Percentiles rank a stretch among this genome's conserved stretches.
phyloP scores from a whole-genome alignment of 1,140 invertebrate genomes.

The Drosophila auraria region DNA sequence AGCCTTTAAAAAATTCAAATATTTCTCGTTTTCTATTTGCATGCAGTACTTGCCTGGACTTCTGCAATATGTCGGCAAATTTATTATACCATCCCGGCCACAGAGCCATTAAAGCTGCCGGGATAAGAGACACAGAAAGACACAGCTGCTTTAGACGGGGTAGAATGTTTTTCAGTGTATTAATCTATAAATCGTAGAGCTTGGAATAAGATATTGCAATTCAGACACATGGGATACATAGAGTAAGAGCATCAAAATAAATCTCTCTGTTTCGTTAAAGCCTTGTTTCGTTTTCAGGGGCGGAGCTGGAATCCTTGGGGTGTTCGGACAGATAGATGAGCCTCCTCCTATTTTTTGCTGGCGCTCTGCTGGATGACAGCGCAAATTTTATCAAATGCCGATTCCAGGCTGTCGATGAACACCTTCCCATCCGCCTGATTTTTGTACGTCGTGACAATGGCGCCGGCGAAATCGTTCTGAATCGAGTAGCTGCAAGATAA shows the following conservation, averaged over 20 bases:
- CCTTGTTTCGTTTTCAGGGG: slow-evolving; percentile 8
- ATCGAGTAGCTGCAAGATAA: slow-evolving; percentile 55
- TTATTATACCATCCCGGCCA: slow-evolving; percentile 22
- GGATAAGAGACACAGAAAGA: slow-evolving; percentile 3
- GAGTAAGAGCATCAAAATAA: slow-evolving; percentile 40
- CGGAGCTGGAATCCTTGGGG: slow-evolving; percentile 6
- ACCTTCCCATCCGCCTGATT: slow-evolving; percentile 89
- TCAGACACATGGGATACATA: slow-evolving; percentile 35
- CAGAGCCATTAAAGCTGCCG: slow-evolving; percentile 18
- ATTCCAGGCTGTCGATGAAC: slow-evolving; percentile 89
- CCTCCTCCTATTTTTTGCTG: slow-evolving; percentile 7
- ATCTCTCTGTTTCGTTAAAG: slow-evolving; percentile 47
- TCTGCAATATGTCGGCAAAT: slow-evolving; percentile 17
- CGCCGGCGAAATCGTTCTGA: slow-evolving; percentile 88
- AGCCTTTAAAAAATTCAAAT: not conserved
- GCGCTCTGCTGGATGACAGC: slow-evolving; percentile 62
- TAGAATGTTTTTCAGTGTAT: slow-evolving; percentile 53
- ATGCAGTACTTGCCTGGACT: not conserved
- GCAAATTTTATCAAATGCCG: slow-evolving; percentile 87
- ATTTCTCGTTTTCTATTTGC: slow-evolving; percentile 4
- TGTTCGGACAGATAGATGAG: not conserved
- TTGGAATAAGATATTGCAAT: slow-evolving; percentile 60
- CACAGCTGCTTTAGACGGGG: slow-evolving; percentile 20
- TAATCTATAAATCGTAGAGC: slow-evolving; percentile 57
- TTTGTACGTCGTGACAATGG: slow-evolving; percentile 92